Conservation (phyloP, 1,140 invertebrate genomes). For the Drosophila bipectinata region DNA sequence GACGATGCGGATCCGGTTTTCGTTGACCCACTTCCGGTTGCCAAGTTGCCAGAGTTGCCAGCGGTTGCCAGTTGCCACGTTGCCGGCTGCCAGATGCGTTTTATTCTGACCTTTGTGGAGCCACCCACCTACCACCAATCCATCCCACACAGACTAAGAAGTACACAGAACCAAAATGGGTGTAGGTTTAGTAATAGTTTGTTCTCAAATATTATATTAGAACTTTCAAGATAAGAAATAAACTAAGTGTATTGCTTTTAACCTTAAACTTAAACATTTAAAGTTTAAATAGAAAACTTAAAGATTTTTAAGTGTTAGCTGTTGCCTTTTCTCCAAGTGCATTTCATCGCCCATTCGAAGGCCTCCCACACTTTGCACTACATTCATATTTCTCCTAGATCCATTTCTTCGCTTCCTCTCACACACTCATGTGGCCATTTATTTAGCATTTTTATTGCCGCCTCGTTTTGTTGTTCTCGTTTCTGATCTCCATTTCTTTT, state of each 20-base stretch:
- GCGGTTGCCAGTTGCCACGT: slow-evolving; percentile 19
- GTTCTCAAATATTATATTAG: neutral
- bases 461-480: slow-evolving; percentile 71
- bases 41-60: slow-evolving; percentile 36
- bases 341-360: slow-evolving; percentile 25
- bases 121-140: slow-evolving; percentile 17
- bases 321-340: slow-evolving; percentile 11
- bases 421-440: slow-evolving; percentile 60
- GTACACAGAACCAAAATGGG: neutral
- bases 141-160: slow-evolving; percentile 1
- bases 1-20: slow-evolving; percentile 73
- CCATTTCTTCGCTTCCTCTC: slow-evolving; percentile 28
- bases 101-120: slow-evolving; percentile 58
- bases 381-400: slow-evolving; percentile 67
- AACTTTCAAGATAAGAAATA: no score
- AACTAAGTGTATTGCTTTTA: no score
- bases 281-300: no score
- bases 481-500: slow-evolving; percentile 61
- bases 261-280: no score
- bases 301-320: no score
- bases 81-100: slow-evolving; percentile 48
- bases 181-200: neutral
- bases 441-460: slow-evolving; percentile 74
- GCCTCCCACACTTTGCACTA: slow-evolving; percentile 71
- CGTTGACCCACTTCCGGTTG: slow-evolving; percentile 78